Conservation (phyloP, 2,888 invertebrate genomes). For the Drosophila anomelani region DNA sequence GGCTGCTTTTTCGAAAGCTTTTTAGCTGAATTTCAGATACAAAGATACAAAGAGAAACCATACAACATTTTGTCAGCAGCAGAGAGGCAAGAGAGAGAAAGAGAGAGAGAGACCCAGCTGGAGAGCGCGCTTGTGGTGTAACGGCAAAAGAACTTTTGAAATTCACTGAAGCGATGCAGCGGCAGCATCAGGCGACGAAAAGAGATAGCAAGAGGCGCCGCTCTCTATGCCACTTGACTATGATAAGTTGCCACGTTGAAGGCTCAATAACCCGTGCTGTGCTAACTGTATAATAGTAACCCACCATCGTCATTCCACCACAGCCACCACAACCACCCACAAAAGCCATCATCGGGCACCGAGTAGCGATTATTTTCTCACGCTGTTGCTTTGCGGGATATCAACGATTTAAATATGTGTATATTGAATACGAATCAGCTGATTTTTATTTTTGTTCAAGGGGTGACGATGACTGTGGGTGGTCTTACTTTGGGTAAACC, state of each 20-base stretch:
- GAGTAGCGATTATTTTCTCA: conserved; percentile 17
- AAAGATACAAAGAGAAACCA: conserved; percentile 50
- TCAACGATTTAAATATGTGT: conserved; percentile 3
- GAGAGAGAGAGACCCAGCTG: conserved; percentile 1
- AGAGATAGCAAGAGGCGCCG: conserved; percentile 20
- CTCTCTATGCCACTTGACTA: conserved; percentile 51
- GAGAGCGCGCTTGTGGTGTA: conserved; percentile 51
- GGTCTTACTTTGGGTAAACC: background rate
- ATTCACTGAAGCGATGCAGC: conserved; percentile 60
- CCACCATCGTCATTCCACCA: conserved; percentile 19
- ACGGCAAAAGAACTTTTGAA: conserved; percentile 77
- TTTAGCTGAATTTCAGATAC: conserved; percentile 74
- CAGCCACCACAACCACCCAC: background rate
- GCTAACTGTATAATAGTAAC: conserved; percentile 35
- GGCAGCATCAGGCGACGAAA: conserved; percentile 14
- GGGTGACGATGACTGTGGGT: conserved; percentile 6
- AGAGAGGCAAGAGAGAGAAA: conserved; percentile 16
- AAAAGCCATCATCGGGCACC: conserved; percentile 19
- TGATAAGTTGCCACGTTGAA: conserved; percentile 71
- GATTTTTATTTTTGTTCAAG: conserved; percentile 8
- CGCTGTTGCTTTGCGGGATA: conserved; percentile 29
- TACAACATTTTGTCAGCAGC: conserved; percentile 68
- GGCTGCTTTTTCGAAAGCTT: conserved; percentile 77
- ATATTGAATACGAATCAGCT: conserved; percentile 6
- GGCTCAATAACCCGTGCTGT: conserved; percentile 45